Percentiles rank a stretch among this genome's conserved stretches.
phyloP scores from a whole-genome alignment of 2,797 vertebrate species.

The Gymnothorax javanicus region DNA sequence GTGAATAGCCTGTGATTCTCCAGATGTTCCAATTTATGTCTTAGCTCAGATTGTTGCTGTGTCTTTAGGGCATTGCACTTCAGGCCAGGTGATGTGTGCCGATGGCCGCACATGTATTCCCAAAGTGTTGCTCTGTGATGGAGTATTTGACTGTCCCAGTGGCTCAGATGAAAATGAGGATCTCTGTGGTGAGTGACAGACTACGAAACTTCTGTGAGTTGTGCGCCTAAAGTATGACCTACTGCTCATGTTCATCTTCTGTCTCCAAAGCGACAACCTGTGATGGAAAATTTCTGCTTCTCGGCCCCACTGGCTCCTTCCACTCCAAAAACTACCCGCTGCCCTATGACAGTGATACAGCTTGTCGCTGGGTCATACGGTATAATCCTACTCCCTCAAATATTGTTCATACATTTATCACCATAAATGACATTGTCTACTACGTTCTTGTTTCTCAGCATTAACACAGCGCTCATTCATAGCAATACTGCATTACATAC shows the following conservation, averaged over 20 bases:
- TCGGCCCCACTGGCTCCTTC: constrained; percentile 75
- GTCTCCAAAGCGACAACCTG: constrained; percentile 79
- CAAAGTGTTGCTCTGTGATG: constrained; percentile 79
- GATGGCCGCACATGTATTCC: constrained; percentile 68
- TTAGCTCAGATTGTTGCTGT: neutral
- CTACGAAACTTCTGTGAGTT: neutral
- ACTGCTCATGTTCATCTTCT: neutral
- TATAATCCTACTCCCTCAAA: constrained; percentile 50
- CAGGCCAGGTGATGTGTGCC: constrained; percentile 67
- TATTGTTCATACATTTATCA: neutral
- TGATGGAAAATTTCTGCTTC: constrained; percentile 85
- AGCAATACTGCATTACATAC: neutral
- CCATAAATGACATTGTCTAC: too few relatives aligned
- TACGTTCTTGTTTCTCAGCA: neutral
- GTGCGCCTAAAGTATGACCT: neutral
- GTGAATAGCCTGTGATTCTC: neutral
- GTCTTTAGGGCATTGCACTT: constrained; percentile 65
- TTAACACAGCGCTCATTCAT: neutral
- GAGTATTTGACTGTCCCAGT: constrained; percentile 77
- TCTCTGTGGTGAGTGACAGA: constrained; percentile 78
- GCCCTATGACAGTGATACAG: constrained; percentile 57
- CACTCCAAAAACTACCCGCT: constrained; percentile 73
- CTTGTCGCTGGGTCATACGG: constrained; percentile 89
- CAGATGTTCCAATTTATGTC: neutral
- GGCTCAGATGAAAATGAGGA: constrained; percentile 78